Percentiles rank a stretch among this genome's conserved stretches.
phyloP scores from a whole-genome alignment of 92 coral and sea anemone genomes.

The Paramuricea clavata region DNA sequence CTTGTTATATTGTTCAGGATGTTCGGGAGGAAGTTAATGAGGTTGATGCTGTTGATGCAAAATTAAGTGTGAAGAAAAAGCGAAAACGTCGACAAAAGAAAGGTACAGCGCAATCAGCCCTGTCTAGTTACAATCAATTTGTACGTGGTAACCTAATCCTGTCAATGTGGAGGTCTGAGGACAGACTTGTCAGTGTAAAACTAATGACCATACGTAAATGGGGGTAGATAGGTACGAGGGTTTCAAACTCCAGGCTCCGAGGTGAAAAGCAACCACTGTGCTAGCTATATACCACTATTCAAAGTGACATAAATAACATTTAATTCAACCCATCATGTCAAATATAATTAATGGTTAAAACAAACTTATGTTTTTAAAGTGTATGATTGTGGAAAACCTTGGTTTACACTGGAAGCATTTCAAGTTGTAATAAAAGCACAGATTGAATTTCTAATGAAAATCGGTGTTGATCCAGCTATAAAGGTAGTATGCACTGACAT shows the following conservation, averaged over 20 bases:
- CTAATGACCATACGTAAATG: too few species aligned
- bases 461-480: constrained; percentile 78
- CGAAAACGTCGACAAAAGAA: background rate
- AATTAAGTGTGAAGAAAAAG: background rate
- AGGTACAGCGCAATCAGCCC: background rate
- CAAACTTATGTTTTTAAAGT: background rate
- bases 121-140: too few species aligned
- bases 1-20: background rate
- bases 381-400: constrained; percentile 75
- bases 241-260: too few species aligned
- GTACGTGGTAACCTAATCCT: too few species aligned
- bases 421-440: constrained; percentile 84
- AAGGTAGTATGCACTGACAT: too few species aligned
- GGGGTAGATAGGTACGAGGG: too few species aligned
- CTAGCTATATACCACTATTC: too few species aligned
- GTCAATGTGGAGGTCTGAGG: too few species aligned
- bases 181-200: too few species aligned
- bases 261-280: too few species aligned
- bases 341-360: background rate
- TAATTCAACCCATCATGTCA: background rate
- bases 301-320: background rate
- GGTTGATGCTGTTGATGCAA: background rate
- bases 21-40: constrained; percentile 15
- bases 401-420: constrained; percentile 89
- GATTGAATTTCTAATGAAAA: constrained; percentile 76